Base-by-base conservation (phyloP, 2,888 invertebrate genomes). In the Atherix ibis region DNA sequence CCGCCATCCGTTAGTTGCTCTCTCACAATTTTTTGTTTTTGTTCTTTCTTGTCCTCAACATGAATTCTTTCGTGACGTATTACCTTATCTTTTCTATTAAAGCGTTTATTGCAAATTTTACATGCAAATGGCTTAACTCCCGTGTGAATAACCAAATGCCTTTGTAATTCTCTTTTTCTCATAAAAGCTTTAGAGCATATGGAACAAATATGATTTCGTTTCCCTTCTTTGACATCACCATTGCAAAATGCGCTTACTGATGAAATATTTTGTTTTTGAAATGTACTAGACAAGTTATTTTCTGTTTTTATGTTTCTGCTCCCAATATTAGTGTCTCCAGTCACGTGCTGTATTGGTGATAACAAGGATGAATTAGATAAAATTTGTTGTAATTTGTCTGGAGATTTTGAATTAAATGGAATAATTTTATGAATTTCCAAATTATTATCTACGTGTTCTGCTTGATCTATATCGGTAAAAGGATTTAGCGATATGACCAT, bases 51-150 rank as follows among this genome's bases (percentile, higher is more conserved):
- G 46, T 70, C 68, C 38, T 58, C 68, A 57, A 74, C 74, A 50
- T 74, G 75, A 45, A 70, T 71, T 44, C 72, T 61, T 54, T 73
- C 71, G 54, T 79, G 79, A 34, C 76, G 64, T 32, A 71, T 65
- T 34, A 75, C 60, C 54, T 78, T 78, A 47, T 79, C 78, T 47
- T 75, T 77, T 30, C 74, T 65, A 25, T 70, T 72, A 51, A 76
- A 76, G 42, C 69, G 67, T 45, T 74, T 74, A 42, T 71, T 71
- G 56, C 79, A 79, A 36, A 69, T 66, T 32, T 64, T 65, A 50
- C 80, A 80, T 32, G 71, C 69, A 48, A 74, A 76, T 2, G 76
- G 70, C 45, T 75, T 73, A 56, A 72, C 64, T 2, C 71, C 77
- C 26, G 74, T 67, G 53, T 79, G 79, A 2, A 76, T 65, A 1